A percentile compares a stretch with the other conserved stretches of the same genome.
phyloP scores from a whole-genome alignment of 2,113 vertebrate genomes.

The Ursus arctos region DNA sequence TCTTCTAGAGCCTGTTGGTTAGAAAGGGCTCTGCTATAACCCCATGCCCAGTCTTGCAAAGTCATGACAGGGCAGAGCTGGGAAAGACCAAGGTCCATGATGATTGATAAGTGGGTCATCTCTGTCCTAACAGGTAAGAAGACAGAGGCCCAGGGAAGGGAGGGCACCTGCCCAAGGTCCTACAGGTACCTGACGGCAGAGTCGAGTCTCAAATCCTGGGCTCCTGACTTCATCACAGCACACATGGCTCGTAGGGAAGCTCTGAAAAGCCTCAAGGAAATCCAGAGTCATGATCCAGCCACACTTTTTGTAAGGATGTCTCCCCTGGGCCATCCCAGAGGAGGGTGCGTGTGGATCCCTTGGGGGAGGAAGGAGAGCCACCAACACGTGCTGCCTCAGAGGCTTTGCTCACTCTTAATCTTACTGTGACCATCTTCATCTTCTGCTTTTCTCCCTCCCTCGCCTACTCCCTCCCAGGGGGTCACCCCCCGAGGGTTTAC shows the following conservation, averaged over 20 bases:
- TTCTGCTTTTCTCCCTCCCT: not conserved
- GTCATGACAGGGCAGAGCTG: too few species aligned
- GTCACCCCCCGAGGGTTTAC: not conserved
- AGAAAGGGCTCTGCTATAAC: not conserved
- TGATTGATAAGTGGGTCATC: not conserved
- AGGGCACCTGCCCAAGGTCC: not conserved
- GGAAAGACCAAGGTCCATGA: not conserved
- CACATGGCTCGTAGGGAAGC: fast-evolving
- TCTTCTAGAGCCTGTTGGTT: not conserved
- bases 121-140: not conserved
- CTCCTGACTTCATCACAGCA: not conserved
- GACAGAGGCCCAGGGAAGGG: not conserved
- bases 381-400: not conserved
- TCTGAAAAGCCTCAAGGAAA: not conserved
- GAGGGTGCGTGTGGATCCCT: not conserved
- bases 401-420: not conserved
- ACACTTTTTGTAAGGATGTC: not conserved
- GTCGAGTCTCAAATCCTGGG: not conserved
- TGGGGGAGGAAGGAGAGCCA: fast-evolving
- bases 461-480: not conserved
- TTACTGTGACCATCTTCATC: not conserved
- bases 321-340: not conserved
- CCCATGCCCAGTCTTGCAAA: not conserved
- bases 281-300: not conserved
- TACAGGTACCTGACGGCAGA: not conserved